These are phyloP conservation scores for Brachystomella parvula DNA, from an alignment of 1,140 invertebrate genomes.

Conservation along the genomic window DNA sequence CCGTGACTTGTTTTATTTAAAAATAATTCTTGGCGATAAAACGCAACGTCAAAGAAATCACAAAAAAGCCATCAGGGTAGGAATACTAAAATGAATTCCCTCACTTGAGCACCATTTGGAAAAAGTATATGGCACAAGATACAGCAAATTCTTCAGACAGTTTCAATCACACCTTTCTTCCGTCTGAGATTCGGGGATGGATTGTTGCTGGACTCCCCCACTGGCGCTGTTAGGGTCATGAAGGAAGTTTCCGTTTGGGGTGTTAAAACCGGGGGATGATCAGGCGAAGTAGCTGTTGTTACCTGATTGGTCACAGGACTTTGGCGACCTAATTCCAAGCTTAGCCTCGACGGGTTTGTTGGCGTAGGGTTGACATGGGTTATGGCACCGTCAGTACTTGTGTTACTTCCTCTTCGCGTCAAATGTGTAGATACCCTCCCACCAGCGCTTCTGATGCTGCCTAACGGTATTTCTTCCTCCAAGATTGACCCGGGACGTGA, in stretches of 20 bases:
- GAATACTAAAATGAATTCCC: too few relatives aligned
- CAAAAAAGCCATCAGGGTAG: neutral
- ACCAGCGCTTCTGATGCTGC: conserved; percentile 14
- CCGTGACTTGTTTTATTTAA: too few relatives aligned
- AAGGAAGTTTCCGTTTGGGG: conserved; percentile 32
- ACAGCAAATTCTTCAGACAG: conserved; percentile 16
- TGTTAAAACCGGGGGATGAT: conserved; percentile 16
- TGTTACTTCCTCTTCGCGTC: neutral
- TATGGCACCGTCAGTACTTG: neutral
- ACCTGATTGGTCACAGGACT: neutral
- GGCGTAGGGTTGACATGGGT: neutral
- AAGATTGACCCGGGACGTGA: neutral
- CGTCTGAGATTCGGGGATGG: neutral
- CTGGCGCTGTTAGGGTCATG: conserved; percentile 14
- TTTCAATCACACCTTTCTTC: conserved; percentile 32
- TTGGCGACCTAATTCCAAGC: neutral
- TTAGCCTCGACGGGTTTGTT: neutral
- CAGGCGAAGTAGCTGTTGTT: neutral
- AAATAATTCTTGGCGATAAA: neutral
- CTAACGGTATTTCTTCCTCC: conserved; percentile 34
- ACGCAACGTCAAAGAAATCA: neutral
- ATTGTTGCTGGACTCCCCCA: neutral
- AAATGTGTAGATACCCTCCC: neutral
- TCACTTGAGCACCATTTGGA: neutral
- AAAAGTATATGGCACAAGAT: neutral